phyloP scores from a whole-genome alignment of 1,140 invertebrate species.

The Temnothorax longispinosus region DNA sequence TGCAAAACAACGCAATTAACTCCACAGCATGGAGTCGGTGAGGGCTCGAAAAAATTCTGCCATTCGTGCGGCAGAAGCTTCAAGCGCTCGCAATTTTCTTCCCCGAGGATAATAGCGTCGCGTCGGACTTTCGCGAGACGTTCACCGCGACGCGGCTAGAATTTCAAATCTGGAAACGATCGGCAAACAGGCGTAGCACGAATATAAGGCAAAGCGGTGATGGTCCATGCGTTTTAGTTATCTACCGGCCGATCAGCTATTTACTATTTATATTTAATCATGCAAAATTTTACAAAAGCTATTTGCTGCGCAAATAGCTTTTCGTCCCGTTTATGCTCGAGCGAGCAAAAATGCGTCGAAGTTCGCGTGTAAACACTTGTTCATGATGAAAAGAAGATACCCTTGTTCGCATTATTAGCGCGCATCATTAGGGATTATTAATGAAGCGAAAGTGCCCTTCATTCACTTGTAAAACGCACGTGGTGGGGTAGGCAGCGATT shows the following conservation, averaged over 20 bases:
- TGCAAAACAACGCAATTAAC: constrained; percentile 35
- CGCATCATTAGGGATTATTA: constrained; percentile 11
- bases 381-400: not conserved
- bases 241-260: not conserved
- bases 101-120: constrained; percentile 13
- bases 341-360: not conserved
- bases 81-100: constrained; percentile 45
- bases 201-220: constrained; percentile 16
- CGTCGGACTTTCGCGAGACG: not conserved
- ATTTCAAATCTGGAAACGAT: constrained; percentile 49
- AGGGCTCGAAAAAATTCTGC: constrained; percentile 14
- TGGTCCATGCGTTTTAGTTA: not conserved
- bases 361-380: not conserved
- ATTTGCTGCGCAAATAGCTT: constrained; percentile 35
- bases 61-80: constrained; percentile 14
- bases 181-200: not conserved
- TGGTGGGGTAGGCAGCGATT: not conserved
- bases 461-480: not conserved
- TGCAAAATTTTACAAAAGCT: constrained; percentile 37
- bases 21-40: not conserved
- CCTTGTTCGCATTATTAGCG: not conserved
- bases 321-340: not conserved
- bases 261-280: constrained; percentile 39
- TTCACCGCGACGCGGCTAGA: not conserved
- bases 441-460: not conserved